Evolutionary conservation across 1,140 invertebrate species (phyloP).

Genomic region (Zeugodacus cucurbitae): DNA sequence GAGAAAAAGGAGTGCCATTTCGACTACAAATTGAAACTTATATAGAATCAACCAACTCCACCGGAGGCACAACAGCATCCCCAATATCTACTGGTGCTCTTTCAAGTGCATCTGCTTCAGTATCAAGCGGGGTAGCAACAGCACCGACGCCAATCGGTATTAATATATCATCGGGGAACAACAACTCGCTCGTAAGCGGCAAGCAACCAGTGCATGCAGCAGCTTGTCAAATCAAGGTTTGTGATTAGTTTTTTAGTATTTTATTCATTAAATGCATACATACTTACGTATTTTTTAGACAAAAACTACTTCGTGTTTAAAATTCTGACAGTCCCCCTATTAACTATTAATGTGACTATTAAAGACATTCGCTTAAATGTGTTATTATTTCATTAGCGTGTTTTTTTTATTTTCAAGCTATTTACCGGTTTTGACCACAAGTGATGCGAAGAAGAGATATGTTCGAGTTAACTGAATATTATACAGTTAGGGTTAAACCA

Average conservation of each 20-base stretch:
- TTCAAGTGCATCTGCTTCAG: slow-evolving; percentile 17
- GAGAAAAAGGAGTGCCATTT: slow-evolving; percentile 97
- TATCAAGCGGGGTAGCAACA: not conserved
- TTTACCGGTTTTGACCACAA: no score
- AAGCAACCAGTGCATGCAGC: slow-evolving; percentile 83
- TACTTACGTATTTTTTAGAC: no score
- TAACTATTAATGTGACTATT: no score
- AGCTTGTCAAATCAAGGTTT: slow-evolving; percentile 94
- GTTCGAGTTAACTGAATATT: no score
- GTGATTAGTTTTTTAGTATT: not conserved
- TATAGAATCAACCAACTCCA: slow-evolving; percentile 67
- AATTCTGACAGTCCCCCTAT: no score
- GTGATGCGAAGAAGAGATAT: no score
- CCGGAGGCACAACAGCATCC: slow-evolving; percentile 16
- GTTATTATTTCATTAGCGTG: no score
- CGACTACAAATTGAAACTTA: slow-evolving; percentile 92
- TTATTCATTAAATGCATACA: not conserved
- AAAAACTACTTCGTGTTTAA: no score
- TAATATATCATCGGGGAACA: slow-evolving; percentile 55
- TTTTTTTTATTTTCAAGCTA: no score
- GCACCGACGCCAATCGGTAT: not conserved
- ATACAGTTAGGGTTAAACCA: no score
- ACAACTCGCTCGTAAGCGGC: slow-evolving; percentile 42
- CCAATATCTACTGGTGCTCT: slow-evolving; percentile 16
- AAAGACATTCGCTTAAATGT: no score